Evolutionary conservation across 2,888 invertebrate genomes (phyloP).

Genomic region (Myopa testacea): DNA sequence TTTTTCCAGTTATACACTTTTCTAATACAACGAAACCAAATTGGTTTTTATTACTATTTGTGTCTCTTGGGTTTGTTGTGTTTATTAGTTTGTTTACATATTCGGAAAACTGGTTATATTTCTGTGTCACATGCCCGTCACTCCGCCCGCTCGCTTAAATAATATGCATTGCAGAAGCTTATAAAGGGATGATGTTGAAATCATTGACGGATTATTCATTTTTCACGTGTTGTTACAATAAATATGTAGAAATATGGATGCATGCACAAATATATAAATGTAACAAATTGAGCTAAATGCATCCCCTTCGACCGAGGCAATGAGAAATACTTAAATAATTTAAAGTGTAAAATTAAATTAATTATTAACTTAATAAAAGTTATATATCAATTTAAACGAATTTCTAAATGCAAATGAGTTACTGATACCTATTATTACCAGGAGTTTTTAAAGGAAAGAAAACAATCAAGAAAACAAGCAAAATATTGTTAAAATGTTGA

Average conservation of each 20-base stretch:
- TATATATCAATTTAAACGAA: no score
- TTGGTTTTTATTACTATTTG: background rate
- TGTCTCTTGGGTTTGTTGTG: constrained; percentile 10
- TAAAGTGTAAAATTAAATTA: background rate
- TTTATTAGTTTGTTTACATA: constrained; percentile 28
- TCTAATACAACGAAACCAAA: constrained; percentile 9
- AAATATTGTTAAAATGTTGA: no score
- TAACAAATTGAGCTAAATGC: no score
- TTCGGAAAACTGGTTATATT: constrained; percentile 21
- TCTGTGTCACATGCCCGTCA: constrained; percentile 5
- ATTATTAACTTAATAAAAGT: no score
- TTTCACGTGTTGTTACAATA: background rate
- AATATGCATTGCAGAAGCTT: background rate
- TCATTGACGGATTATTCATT: background rate
- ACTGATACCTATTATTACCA: no score
- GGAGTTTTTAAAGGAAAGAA: no score
- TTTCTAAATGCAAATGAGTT: no score
- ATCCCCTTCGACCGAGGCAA: no score
- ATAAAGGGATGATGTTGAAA: background rate
- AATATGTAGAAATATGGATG: background rate
- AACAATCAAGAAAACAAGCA: no score
- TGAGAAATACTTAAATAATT: background rate
- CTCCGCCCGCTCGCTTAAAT: background rate
- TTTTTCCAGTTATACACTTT: constrained; percentile 9
- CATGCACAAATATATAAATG: background rate